These are phyloP conservation scores for Brachyistius frenatus DNA, from an alignment of 2,113 vertebrate species.

Conservation along the genomic window DNA sequence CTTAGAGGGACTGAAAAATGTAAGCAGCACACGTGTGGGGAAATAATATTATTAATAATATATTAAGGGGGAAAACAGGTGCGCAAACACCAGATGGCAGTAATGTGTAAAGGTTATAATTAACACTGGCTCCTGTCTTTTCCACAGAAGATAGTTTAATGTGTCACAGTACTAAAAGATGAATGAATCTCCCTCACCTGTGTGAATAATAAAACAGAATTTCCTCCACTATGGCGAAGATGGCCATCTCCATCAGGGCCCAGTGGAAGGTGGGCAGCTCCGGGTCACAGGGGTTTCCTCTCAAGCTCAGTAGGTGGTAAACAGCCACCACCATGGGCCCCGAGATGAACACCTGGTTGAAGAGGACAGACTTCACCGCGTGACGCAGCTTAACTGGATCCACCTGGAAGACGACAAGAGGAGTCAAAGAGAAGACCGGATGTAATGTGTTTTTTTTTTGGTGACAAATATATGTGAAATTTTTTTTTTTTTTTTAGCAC, in stretches of 20 bases:
- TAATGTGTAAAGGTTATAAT: no score
- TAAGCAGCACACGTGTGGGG: no score
- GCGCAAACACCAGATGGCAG: no score
- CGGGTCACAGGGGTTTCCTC: constrained; percentile 85
- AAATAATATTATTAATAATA: no score
- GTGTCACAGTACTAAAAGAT: background rate
- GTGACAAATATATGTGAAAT: no score
- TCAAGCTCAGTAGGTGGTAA: constrained; percentile 82
- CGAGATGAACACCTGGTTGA: constrained; percentile 88
- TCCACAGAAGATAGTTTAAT: no score
- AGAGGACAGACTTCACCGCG: constrained; percentile 77
- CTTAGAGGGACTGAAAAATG: no score
- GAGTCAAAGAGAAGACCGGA: background rate
- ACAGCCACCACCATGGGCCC: constrained; percentile 83
- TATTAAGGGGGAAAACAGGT: no score
- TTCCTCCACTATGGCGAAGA: constrained; percentile 88
- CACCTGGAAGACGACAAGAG: constrained; percentile 80
- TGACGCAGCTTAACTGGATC: constrained; percentile 84
- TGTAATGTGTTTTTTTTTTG: background rate
- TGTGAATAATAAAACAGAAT: constrained; percentile 95
- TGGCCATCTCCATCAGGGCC: constrained; percentile 88
- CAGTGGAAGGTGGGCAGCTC: constrained; percentile 92
- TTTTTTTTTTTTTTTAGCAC: no score
- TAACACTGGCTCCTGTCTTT: no score
- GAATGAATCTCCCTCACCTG: constrained; percentile 78